Evolutionary conservation across 2,113 vertebrate species (phyloP), one percentile per base, ranked within the genome.

Genomic region (Pangasianodon gigas): DNA sequence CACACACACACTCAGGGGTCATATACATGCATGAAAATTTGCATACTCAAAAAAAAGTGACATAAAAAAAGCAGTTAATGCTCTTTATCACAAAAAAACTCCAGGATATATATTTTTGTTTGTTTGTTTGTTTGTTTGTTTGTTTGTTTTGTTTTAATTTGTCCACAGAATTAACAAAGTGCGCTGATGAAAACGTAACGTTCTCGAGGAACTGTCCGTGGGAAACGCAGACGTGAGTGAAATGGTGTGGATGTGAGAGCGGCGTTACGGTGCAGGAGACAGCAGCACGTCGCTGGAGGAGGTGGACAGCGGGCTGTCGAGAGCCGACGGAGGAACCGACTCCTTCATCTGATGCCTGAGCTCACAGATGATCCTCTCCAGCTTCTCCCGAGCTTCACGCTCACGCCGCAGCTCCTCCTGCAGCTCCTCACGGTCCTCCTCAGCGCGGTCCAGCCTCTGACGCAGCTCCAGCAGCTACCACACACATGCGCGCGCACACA

Each of bases 321-420:
- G 80, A 5, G 83, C 75, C 14, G 81, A 84, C 2, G 77, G 24
- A 13, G 88, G 74, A 16, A 65, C 82, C 1, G 91, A 87, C 81
- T 96, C 96, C 92, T 96, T 93, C 90, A 98, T 97, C 93, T 98
- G 97, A 37, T 96, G 95, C 91, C 97, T 96, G 89, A 97, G 91
- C 65, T 98, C 97, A 74, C 95, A 96, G 86, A 98, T 97, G 95
- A 97, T 97, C 93, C 96, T 91, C 93, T 98, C 97, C 79, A 98
- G 80, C 88, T 97, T 97, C 60, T 97, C 96, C 71, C 97, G 95
- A 32, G 97, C 97, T 90, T 98, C 97, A 60, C 97, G 95, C 52
- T 98, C 97, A 92, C 96, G 96, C 48, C 97, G 94, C 82, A 98
- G 95, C 82, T 97, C 97, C 85, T 97, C 97, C 26, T 98, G 97